Conservation (phyloP, 2,888 invertebrate genomes). For the Sminthurinus aureus region DNA sequence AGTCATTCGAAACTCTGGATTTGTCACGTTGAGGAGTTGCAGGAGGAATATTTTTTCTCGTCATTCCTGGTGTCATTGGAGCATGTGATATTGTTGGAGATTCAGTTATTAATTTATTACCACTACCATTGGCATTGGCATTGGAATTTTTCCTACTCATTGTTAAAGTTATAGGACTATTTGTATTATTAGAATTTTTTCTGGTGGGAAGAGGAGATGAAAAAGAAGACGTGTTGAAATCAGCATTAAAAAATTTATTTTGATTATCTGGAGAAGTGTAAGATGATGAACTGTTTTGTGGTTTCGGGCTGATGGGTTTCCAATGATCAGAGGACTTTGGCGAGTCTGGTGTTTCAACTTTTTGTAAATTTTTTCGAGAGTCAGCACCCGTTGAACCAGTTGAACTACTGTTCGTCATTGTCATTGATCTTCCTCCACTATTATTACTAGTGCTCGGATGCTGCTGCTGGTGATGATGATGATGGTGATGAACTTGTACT, state of each 20-base stretch:
- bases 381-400: not conserved
- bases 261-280: too few species aligned
- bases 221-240: not conserved
- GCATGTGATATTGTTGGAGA: not conserved
- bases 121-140: not conserved
- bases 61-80: not conserved
- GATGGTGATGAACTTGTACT: slow-evolving; percentile 53
- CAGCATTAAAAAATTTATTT: slow-evolving; percentile 7
- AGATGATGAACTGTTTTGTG: not conserved
- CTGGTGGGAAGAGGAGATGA: not conserved
- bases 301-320: slow-evolving; percentile 53
- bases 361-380: not conserved
- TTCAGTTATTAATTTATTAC: not conserved
- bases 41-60: not conserved
- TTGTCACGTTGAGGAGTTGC: not conserved
- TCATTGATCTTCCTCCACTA: not conserved
- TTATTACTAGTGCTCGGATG: too few species aligned
- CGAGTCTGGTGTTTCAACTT: slow-evolving; percentile 48
- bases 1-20: too few species aligned
- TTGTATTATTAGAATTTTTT: not conserved
- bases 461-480: slow-evolving; percentile 43
- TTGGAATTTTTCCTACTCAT: slow-evolving; percentile 3
- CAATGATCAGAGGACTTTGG: slow-evolving; percentile 57
- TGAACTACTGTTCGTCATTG: slow-evolving; percentile 34
- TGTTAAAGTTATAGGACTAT: slow-evolving; percentile 4